Base-by-base conservation (phyloP, 2,113 vertebrate species). In the Lophius piscatorius region DNA sequence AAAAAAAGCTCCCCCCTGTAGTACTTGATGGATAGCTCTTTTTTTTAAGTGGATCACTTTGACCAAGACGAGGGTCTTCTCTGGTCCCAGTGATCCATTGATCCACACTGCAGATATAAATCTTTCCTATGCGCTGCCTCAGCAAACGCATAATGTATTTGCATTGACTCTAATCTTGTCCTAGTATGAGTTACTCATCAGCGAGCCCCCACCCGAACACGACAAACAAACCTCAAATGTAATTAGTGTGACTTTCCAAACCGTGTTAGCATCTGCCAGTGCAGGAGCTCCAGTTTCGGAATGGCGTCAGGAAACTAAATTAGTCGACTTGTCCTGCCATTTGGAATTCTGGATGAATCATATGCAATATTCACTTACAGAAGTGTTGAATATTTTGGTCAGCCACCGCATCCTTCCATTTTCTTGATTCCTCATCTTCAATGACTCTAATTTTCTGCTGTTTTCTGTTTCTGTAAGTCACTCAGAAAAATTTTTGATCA, bases 211-310 rank as follows among this genome's bases (percentile, higher is more conserved):
- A 62, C 17, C 10, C 35, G 72, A 55, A 18, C 50, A 33, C 57
- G 49, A 26, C 66, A 51, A 56, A 71, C 79, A 64, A 80, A 70
- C 79, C 83, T 87, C 79, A n/a, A 59, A 85, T 72, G 84, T 88
- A 63, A 87, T 85, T 86, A 87, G 75, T 35, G 51, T 0, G 35
- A 42, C 79, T 76, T 55, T 58, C 68, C 74, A 44, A 61, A 42
- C 63, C 63, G n/a, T 59, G 59, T 57, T 16, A 48, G 74, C 87
- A 88, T 82, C 84, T 88, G 87, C 55, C 31, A 1, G 51, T 23
- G 74, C 48, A 39, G 64, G 50, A 51, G 61, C 49, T 52, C 5
- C 3, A 1, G 0, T 62, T 17, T 38, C 0, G 31, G n/a, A n/a
- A n/a, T 17, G 34, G 31, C 22, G 6, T n/a, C 61, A 24, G 38